These are phyloP conservation scores for Crotalus viridis DNA, from an alignment of 2,113 vertebrate species.

Conservation along the genomic window DNA sequence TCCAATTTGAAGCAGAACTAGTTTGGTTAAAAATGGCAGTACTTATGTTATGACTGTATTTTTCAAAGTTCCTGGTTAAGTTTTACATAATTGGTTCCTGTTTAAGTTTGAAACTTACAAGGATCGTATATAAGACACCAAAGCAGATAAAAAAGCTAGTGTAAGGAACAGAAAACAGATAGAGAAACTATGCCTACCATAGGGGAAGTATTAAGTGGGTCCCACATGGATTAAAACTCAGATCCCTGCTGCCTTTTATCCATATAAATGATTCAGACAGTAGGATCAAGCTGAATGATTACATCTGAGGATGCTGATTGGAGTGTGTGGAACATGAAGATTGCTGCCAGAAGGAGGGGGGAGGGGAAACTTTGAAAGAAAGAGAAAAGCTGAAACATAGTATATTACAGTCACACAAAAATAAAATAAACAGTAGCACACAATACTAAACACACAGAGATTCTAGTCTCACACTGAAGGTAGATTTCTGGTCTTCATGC, in stretches of 20 bases:
- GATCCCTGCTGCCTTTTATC: constrained; percentile 70
- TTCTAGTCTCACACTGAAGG: not conserved
- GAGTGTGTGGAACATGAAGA: constrained; percentile 48
- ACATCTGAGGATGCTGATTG: constrained; percentile 63
- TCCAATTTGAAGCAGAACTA: constrained; percentile 44
- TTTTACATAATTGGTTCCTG: constrained; percentile 64
- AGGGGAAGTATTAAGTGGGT: constrained; percentile 52
- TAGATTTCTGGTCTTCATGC: not conserved
- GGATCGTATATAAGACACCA: constrained; percentile 58
- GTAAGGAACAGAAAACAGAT: constrained; percentile 73
- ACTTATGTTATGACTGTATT: constrained; percentile 63
- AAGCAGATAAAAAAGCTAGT: constrained; percentile 68
- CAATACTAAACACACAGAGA: not conserved
- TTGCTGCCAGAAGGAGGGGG: constrained; percentile 36
- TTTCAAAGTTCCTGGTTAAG: constrained; percentile 60
- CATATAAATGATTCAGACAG: constrained; percentile 69
- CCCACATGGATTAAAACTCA: constrained; percentile 59
- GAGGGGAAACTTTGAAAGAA: constrained; percentile 35
- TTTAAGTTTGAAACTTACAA: constrained; percentile 60
- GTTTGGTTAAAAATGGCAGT: constrained; percentile 50
- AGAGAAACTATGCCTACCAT: constrained; percentile 54
- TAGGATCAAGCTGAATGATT: constrained; percentile 71
- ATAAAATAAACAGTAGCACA: not conserved
- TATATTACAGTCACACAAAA: constrained; percentile 43
- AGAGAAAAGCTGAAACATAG: constrained; percentile 31